phyloP scores from a whole-genome alignment of 2,888 invertebrate genomes.

The Cephus sareptanus region DNA sequence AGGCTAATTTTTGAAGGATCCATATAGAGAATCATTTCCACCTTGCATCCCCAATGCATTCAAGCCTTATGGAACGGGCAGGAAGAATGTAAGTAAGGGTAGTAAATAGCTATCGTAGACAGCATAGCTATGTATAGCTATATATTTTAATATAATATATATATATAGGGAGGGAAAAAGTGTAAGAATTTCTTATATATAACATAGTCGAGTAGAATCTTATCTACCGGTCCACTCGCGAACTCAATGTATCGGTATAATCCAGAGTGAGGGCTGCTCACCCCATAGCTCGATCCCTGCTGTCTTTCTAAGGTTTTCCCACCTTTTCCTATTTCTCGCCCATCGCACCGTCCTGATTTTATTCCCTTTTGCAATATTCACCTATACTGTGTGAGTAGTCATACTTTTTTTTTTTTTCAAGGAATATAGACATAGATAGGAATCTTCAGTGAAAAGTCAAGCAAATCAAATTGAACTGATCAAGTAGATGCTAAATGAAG shows the following conservation, averaged over 20 bases:
- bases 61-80: background rate
- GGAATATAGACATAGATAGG: background rate
- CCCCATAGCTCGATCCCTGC: background rate
- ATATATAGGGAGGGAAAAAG: background rate
- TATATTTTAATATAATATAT: background rate
- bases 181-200: background rate
- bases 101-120: background rate
- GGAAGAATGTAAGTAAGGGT: background rate
- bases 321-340: background rate
- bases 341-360: background rate
- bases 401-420: background rate
- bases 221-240: constrained; percentile 20
- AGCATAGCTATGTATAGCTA: background rate
- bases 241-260: constrained; percentile 23
- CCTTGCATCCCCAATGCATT: background rate
- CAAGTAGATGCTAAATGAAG: background rate
- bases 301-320: background rate
- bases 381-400: background rate
- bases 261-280: constrained; percentile 1
- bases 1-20: background rate
- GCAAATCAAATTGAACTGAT: background rate
- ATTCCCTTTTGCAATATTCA: background rate
- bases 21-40: background rate
- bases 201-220: background rate
- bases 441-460: background rate